Evolutionary conservation across 2,797 vertebrate species (phyloP), one percentile per base, ranked within the genome.

Genomic region (Pseudochirops cupreus): DNA sequence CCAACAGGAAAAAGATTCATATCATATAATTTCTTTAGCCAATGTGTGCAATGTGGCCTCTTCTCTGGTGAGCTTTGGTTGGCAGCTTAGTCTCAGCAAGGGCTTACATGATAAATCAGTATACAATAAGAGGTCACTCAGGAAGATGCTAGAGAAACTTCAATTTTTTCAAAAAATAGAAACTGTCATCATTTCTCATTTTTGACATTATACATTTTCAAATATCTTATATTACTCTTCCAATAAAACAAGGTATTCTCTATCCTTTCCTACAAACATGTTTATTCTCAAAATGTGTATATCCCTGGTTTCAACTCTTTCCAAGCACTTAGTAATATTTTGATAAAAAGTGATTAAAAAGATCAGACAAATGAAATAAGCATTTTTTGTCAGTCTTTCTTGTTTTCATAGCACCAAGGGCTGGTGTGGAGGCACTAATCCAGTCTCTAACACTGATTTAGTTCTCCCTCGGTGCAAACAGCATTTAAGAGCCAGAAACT

Each of bases 341-440:
- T 95, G 92, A 96, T 94, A 94, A 95, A 97, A 94, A 95, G 87
- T 91, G 53, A 95, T 95, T 92, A 52, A 97, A 96, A 96, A 93
- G 94, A 94, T 74, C 92, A 96, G 94, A 97, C 28, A 94, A 96
- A 94, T 93, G 90, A 96, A 91, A 54, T n/a, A 96, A 92, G n/a
- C n/a, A 57, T 31, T 52, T 46, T 57, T 67, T 91, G 93, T 54
- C 39, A 55, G 53, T 33, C 87, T 95, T 87, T 67, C 53, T 92
- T 97, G 52, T 95, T 97, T 97, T 94, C 93, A 53, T 55, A 95
- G 87, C 28, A 9, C 82, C 59, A 67, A 95, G 6, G 90, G 87
- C 39, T 62, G 67, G 11, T 0, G 39, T 39, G 26, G 92, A 92
- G 91, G 90, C 50, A 53, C 7, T 56, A 52, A 52, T 58, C 50